These are phyloP conservation scores for Julus scandinavius DNA, from an alignment of 2,888 invertebrate species.

Conservation along the genomic window DNA sequence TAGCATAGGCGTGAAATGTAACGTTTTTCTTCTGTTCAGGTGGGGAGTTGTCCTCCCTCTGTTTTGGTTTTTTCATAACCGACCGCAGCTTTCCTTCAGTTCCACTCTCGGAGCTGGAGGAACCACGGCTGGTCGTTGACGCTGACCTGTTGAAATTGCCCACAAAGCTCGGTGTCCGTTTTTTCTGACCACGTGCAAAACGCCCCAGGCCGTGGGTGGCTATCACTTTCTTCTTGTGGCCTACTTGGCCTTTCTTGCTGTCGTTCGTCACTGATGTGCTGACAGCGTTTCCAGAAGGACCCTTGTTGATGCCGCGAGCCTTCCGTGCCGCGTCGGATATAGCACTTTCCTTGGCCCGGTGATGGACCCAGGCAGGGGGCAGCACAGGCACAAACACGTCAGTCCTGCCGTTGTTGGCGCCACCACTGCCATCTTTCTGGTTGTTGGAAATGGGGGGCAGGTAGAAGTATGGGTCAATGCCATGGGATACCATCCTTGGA, in stretches of 20 bases:
- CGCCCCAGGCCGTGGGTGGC: constrained; percentile 24
- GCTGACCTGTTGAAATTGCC: constrained; percentile 53
- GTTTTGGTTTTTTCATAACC: constrained; percentile 58
- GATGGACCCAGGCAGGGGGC: constrained; percentile 53
- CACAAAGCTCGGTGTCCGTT: not conserved
- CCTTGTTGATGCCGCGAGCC: not conserved
- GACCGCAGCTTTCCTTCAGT: constrained; percentile 53
- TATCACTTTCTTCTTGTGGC: constrained; percentile 47
- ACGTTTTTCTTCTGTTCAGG: constrained; percentile 59
- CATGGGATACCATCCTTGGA: constrained; percentile 44
- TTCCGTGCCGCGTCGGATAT: not conserved
- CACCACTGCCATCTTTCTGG: not conserved
- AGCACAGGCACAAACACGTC: constrained; percentile 42
- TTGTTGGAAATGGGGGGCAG: constrained; percentile 37
- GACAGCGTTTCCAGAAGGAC: not conserved
- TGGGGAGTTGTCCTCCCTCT: constrained; percentile 50
- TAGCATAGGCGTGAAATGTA: constrained; percentile 60
- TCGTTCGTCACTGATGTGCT: not conserved
- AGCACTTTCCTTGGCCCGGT: constrained; percentile 26
- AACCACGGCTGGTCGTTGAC: constrained; percentile 57
- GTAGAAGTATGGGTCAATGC: constrained; percentile 54
- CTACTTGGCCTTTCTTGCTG: not conserved
- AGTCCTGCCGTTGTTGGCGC: constrained; percentile 20
- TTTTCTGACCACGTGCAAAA: constrained; percentile 48
- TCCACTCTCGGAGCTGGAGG: constrained; percentile 57